These are phyloP conservation scores for Girardinus metallicus DNA, from an alignment of 2,797 vertebrate genomes.

Conservation along the genomic window DNA sequence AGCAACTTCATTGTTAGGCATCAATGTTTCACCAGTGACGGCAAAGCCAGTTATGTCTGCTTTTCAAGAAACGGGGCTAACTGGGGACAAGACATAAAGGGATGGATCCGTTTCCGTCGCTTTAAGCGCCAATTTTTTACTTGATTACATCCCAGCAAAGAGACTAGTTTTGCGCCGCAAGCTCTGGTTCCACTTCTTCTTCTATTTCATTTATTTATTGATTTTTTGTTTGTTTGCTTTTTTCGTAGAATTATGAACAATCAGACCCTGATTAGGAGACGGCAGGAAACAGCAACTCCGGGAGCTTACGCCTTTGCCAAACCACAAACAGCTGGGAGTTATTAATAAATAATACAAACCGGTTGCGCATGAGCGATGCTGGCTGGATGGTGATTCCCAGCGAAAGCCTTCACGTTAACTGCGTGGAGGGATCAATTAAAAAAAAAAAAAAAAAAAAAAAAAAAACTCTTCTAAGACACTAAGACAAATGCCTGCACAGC, in stretches of 20 bases:
- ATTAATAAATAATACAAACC: slow-evolving; percentile 74
- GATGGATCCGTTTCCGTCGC: slow-evolving; percentile 28
- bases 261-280: slow-evolving; percentile 64
- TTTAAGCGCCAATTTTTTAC: slow-evolving; percentile 62
- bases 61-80: slow-evolving; percentile 10
- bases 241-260: slow-evolving; percentile 51
- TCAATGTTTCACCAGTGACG: slow-evolving; percentile 70
- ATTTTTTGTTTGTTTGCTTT: background rate
- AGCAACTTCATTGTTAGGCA: slow-evolving; percentile 62
- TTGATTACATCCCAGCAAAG: slow-evolving; percentile 83
- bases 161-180: slow-evolving; percentile 7
- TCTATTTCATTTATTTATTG: background rate
- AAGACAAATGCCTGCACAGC: no score
- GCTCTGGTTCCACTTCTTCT: no score
- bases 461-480: no score
- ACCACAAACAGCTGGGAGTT: slow-evolving; percentile 72
- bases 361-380: slow-evolving; percentile 10
- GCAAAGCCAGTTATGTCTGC: slow-evolving; percentile 55
- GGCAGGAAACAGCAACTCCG: slow-evolving; percentile 41
- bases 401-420: background rate
- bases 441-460: background rate
- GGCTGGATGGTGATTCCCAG: slow-evolving; percentile 1
- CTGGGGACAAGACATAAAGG: background rate
- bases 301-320: slow-evolving; percentile 44
- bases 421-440: background rate